phyloP scores from a whole-genome alignment of 2,113 vertebrate species.

The Plecotus auritus region DNA sequence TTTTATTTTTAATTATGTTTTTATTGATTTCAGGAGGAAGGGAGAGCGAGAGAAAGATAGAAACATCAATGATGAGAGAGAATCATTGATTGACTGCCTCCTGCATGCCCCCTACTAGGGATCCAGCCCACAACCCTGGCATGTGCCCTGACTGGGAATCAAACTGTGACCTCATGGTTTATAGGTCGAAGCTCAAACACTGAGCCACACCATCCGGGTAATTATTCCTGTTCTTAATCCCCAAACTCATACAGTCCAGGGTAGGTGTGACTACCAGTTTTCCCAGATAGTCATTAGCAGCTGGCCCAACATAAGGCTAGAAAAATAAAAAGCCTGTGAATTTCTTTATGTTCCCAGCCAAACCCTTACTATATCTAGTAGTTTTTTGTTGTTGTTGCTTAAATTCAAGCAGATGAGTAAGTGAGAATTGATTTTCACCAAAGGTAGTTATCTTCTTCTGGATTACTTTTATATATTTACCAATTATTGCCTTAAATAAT shows the following conservation, averaged over 20 bases:
- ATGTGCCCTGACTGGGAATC: too few species aligned
- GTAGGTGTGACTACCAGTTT: neutral
- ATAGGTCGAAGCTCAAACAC: too few species aligned
- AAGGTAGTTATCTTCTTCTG: neutral
- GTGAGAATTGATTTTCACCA: neutral
- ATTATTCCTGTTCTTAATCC: neutral
- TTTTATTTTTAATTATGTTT: too few species aligned
- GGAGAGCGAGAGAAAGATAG: too few species aligned
- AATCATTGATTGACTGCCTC: too few species aligned
- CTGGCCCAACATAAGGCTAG: neutral
- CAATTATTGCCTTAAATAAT: neutral
- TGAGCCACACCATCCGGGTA: neutral
- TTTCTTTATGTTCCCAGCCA: neutral
- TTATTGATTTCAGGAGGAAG: too few species aligned
- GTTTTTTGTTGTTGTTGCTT: neutral
- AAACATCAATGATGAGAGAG: too few species aligned
- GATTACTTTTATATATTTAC: neutral
- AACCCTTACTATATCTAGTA: neutral
- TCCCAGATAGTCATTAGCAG: neutral
- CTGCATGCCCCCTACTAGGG: too few species aligned
- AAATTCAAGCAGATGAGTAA: slow-evolving; percentile 14
- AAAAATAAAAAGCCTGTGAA: neutral
- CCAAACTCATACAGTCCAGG: neutral
- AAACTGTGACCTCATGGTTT: too few species aligned
- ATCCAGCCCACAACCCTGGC: too few species aligned